Percentiles rank a stretch among this genome's conserved stretches.
phyloP scores from a whole-genome alignment of 2,113 vertebrate genomes.

The Pseudopipra pipra region DNA sequence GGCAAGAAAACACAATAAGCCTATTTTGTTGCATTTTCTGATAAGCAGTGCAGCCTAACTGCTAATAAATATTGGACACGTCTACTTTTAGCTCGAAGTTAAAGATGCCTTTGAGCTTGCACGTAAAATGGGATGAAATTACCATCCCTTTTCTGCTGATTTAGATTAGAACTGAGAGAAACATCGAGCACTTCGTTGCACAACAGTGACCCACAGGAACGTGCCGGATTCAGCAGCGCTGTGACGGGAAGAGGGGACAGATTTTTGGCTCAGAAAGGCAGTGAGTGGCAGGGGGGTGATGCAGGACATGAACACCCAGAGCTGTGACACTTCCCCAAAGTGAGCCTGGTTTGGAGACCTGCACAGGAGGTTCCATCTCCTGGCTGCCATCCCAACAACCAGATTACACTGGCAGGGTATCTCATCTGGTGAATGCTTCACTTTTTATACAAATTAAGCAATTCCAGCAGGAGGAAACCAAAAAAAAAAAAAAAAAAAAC shows the following conservation, averaged over 20 bases:
- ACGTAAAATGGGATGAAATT: background rate
- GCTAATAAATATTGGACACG: background rate
- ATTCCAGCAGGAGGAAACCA: background rate
- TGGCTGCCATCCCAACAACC: background rate
- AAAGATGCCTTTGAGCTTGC: background rate
- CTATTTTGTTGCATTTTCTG: background rate
- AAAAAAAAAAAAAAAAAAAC: background rate
- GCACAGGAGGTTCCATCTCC: background rate
- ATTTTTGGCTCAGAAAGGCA: background rate
- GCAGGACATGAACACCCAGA: fast-evolving
- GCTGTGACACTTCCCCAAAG: background rate
- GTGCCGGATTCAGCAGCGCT: fast-evolving
- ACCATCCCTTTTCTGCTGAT: background rate
- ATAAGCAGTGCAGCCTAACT: background rate
- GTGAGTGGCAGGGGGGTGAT: background rate
- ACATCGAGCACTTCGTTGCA: fast-evolving
- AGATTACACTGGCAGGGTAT: background rate
- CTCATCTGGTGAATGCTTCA: background rate
- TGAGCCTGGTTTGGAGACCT: background rate
- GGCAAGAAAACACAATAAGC: slow-evolving; percentile 40
- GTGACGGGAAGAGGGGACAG: background rate
- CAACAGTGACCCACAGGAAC: fast-evolving
- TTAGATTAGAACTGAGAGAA: background rate
- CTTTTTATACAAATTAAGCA: background rate
- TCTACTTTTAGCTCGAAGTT: background rate